Base-by-base conservation (phyloP, 2,888 invertebrate species). In the Lamproptera curius region DNA sequence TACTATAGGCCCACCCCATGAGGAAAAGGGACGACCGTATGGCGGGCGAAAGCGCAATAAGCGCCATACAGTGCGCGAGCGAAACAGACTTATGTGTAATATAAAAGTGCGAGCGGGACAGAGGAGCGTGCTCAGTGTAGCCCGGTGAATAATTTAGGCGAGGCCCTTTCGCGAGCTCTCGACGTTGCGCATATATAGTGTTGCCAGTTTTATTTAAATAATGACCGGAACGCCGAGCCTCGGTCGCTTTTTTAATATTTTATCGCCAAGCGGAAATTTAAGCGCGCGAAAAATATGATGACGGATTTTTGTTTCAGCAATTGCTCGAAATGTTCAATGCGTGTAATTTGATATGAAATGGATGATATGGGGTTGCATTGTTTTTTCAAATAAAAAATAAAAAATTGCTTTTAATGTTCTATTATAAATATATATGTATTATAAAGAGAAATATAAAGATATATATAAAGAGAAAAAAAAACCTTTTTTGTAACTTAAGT, bases 11-110 rank as follows among this genome's bases (percentile, higher is more conserved):
- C 0, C 0, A n/a, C 23, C 17, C 0, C 49, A 54, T 3, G 42
- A 8, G 44, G 42, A 64, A 82, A 37, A 43, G 75, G 63, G 78
- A 74, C 67, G 49, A 78, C 71, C 54, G 47, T 76, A 77, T 72
- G 84, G 83, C 85, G 75, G 81, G 51, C 79, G 80, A 85, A 87
- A 84, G 86, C 84, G 85, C 86, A 86, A 81, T 74, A 71, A 66
- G 67, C 65, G 63, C 71, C 56, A 71, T 74, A 70, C 62, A 70
- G 61, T 59, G 55, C 17, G 45, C 36, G 55, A 65, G 13, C 15
- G 70, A 70, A 68, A 83, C 41, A 54, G 58, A 11, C 26, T 39
- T 62, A 75, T 55, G 23, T 0, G 28, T 2, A 1, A 0, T 0
- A 0, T 0, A 0, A 50, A 42, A 1, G 67, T 17, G 47, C 26